phyloP scores from a whole-genome alignment of 2,113 vertebrate species.

The Labrus mixtus region DNA sequence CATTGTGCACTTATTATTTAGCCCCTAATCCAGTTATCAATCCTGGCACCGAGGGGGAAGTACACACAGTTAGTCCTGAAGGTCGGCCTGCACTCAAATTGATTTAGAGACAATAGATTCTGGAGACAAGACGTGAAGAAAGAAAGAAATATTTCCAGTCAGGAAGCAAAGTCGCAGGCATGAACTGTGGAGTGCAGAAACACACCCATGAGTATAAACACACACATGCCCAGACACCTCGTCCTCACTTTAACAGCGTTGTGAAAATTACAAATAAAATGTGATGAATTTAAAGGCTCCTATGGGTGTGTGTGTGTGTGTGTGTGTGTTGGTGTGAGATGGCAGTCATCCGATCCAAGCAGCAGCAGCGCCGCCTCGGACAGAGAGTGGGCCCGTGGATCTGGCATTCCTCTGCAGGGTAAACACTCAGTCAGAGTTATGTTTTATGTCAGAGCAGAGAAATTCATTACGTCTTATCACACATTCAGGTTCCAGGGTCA shows the following conservation, averaged over 20 bases:
- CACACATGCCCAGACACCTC: slow-evolving; percentile 41
- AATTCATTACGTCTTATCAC: slow-evolving; percentile 75
- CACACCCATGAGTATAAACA: neutral
- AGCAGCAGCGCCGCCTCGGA: neutral
- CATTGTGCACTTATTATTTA: slow-evolving; percentile 64
- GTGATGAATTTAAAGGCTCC: slow-evolving; percentile 48
- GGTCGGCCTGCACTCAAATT: slow-evolving; percentile 35
- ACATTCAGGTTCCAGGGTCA: slow-evolving; percentile 73
- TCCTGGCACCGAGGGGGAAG: slow-evolving; percentile 35
- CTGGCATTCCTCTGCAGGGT: slow-evolving; percentile 59
- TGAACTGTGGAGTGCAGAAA: neutral
- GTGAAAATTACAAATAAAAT: slow-evolving; percentile 58
- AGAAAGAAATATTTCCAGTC: slow-evolving; percentile 30
- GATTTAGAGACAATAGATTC: slow-evolving; percentile 54
- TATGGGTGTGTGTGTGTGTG: slow-evolving; percentile 26
- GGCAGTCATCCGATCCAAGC: slow-evolving; percentile 41
- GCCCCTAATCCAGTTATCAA: slow-evolving; percentile 70
- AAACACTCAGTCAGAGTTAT: slow-evolving; percentile 58
- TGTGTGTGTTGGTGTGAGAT: slow-evolving; percentile 37
- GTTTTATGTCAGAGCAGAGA: slow-evolving; percentile 72
- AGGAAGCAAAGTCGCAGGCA: slow-evolving; percentile 5
- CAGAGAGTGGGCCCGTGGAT: slow-evolving; percentile 20
- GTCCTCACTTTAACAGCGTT: slow-evolving; percentile 59
- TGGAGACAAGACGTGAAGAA: slow-evolving; percentile 19
- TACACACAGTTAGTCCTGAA: slow-evolving; percentile 45